Percentiles rank a stretch among this genome's conserved stretches.
Evolutionary conservation across 2,888 invertebrate genomes (phyloP).

Genomic region (Calliopum simillimum): DNA sequence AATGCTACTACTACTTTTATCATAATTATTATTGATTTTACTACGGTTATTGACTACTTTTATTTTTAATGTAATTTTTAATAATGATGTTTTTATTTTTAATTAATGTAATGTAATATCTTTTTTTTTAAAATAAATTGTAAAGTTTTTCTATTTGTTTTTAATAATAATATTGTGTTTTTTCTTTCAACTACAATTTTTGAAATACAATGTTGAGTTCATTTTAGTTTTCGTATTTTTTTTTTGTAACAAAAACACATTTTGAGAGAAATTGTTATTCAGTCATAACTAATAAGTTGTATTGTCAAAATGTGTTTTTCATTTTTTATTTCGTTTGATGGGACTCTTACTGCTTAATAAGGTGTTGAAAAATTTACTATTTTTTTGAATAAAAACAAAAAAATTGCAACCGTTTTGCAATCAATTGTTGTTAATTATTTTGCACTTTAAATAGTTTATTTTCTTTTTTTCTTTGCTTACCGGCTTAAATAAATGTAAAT

Average conservation of each 20-base stretch:
- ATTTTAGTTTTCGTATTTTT: conserved; percentile 2
- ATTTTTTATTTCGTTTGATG: no score
- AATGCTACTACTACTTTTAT: conserved; percentile 23
- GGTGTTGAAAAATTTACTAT: no score
- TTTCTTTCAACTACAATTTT: conserved; percentile 22
- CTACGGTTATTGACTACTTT: conserved; percentile 28
- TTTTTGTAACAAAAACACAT: conserved; percentile 20
- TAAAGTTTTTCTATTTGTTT: conserved; percentile 32
- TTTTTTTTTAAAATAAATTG: conserved; percentile 26
- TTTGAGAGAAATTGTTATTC: conserved; percentile 5
- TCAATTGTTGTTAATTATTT: no score
- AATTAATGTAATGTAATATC: conserved; percentile 26
- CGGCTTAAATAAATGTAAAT: no score
- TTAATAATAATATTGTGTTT: conserved; percentile 34
- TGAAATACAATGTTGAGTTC: conserved; percentile 22
- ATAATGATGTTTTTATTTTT: conserved; percentile 28
- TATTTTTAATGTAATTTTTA: conserved; percentile 28
- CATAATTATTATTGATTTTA: conserved; percentile 23
- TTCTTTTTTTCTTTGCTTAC: no score
- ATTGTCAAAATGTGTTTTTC: no score
- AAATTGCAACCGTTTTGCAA: no score
- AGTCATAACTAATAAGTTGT: no score
- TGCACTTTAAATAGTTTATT: no score
- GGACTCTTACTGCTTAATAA: no score
- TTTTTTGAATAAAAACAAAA: no score